Conservation (phyloP, 2,113 vertebrate genomes). For the Amazona guildingii region DNA sequence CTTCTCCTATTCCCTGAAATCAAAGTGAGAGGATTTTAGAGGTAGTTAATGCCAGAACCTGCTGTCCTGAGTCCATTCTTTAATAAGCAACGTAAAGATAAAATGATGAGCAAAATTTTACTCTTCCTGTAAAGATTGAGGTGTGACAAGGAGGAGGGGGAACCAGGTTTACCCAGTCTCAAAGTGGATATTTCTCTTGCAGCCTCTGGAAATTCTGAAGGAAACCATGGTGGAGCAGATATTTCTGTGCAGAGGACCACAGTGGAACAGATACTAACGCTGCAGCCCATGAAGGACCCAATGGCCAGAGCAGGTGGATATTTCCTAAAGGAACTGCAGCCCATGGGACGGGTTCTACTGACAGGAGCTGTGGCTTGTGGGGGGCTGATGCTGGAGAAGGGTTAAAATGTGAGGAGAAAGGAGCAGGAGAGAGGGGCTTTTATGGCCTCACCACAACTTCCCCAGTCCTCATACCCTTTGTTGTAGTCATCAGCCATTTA, state of each 20-base stretch:
- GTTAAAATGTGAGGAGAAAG: background rate
- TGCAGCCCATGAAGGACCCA: background rate
- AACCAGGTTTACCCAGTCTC: background rate
- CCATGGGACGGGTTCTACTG: background rate
- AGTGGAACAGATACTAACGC: rapidly evolving
- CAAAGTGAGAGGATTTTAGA: background rate
- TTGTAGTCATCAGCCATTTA: background rate
- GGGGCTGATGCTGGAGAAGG: background rate
- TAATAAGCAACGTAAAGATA: background rate
- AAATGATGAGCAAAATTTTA: background rate
- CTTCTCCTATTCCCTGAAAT: background rate
- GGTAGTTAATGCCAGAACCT: background rate
- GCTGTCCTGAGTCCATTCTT: background rate
- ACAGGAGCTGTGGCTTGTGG: rapidly evolving
- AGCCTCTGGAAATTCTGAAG: background rate
- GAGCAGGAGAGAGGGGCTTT: background rate
- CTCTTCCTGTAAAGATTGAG: background rate
- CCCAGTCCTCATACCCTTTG: background rate
- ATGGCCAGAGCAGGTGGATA: rapidly evolving
- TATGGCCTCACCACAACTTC: rapidly evolving
- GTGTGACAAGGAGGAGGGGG: background rate
- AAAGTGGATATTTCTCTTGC: background rate
- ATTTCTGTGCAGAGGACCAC: background rate
- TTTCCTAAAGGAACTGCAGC: background rate
- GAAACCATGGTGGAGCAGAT: background rate